Evolutionary conservation across 1,140 invertebrate species (phyloP).

Genomic region (Pectinophora gossypiella): DNA sequence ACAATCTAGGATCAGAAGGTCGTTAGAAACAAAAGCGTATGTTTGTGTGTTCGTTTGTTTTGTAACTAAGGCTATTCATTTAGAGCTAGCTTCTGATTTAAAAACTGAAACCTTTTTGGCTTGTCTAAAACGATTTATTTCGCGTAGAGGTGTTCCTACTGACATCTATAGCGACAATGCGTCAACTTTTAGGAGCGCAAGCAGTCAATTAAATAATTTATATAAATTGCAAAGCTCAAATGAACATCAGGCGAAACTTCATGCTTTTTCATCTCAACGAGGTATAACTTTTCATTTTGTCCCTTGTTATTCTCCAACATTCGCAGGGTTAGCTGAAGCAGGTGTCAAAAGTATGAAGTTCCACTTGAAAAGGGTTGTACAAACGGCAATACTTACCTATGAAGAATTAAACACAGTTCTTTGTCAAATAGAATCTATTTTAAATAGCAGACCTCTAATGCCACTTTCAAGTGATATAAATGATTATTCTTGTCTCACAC

Average conservation of each 20-base stretch:
- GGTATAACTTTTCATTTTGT: background rate
- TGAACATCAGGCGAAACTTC: no score
- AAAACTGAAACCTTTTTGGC: conserved; percentile 33
- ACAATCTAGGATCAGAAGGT: no score
- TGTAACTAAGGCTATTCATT: conserved; percentile 29
- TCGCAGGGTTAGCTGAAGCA: background rate
- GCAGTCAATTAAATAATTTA: no score
- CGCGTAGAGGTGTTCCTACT: conserved; percentile 23
- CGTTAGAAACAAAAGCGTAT: conserved; percentile 5
- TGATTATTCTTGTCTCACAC: background rate
- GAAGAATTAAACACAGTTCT: background rate
- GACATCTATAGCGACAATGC: conserved; percentile 30
- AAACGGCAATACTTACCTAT: background rate
- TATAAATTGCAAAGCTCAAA: no score
- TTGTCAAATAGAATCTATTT: background rate
- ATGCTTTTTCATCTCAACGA: background rate
- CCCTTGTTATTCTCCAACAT: background rate
- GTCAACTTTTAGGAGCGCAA: no score
- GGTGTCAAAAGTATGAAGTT: background rate
- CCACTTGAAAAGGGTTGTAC: background rate
- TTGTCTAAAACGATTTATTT: conserved; percentile 40
- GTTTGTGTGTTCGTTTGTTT: conserved; percentile 17
- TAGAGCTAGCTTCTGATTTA: conserved; percentile 23
- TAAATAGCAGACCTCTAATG: background rate
- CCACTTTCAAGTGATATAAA: background rate